Evolutionary conservation across 2,113 vertebrate species (phyloP), one percentile per base, ranked within the genome.

Genomic region (Antennarius striatus): DNA sequence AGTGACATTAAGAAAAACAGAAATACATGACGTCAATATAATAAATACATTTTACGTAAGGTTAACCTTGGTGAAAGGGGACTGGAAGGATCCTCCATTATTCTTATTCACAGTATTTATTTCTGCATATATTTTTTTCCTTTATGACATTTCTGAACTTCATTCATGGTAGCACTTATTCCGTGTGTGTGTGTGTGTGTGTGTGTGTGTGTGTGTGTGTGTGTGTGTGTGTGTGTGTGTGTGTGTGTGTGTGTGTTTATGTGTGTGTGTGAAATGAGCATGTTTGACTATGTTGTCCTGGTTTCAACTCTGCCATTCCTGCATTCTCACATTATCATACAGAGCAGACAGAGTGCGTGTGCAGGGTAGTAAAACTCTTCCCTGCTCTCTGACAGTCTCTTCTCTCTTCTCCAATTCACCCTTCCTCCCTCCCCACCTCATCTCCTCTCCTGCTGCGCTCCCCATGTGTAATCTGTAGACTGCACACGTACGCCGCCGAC

Each of bases 321-420:
- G 81, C 74, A 73, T 74, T 83, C 76, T 86, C 77, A 65, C 86
- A 91, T 91, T 92, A 91, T 90, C 91, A 91, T 91, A 92, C 85
- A 84, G 90, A 88, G 89, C 90, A 91, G 91, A 92, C 91, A 63
- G 82, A 73, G 89, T 82, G 88, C 90, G 91, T 92, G 91, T 86
- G 81, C 81, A 87, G 91, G 86, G 84, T 91, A 87, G 88, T 86
- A 89, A 91, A 91, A 81, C 81, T 88, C 89, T 86, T 85, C 84
- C 76, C 81, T 82, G 61, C 84, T 80, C 79, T 65, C 79, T 79
- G 82, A 74, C 83, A 79, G 85, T 76, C 71, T 49, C 53, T 50
- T 42, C 51, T 60, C 77, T 68, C 73, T 46, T 67, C 53, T 45
- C 71, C 22, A 17, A 49, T 48, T 11, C 54, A 48, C 40, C 42